phyloP scores from a whole-genome alignment of 2,113 vertebrate genomes.

The Mohoua ochrocephala region DNA sequence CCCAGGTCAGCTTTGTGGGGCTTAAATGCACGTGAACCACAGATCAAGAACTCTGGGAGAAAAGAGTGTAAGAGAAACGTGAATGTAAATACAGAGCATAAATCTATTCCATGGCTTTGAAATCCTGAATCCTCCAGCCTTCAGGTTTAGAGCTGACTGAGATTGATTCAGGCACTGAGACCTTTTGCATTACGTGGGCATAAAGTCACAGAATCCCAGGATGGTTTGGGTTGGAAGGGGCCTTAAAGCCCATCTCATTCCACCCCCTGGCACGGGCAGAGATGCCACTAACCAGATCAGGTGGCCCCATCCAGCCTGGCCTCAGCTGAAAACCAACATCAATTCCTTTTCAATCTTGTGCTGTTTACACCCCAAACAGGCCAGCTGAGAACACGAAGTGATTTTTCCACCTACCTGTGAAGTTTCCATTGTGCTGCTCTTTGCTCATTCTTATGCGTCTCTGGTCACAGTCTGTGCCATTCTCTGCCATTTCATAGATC shows the following conservation, averaged over 20 bases:
- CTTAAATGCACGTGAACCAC: neutral
- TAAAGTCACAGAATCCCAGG: neutral
- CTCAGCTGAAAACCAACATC: neutral
- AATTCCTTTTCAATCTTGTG: neutral
- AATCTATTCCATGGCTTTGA: neutral
- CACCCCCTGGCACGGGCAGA: neutral
- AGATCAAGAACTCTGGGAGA: neutral
- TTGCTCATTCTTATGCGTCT: constrained; percentile 81
- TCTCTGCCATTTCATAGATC: constrained; percentile 91
- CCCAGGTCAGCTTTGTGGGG: neutral
- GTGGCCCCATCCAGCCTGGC: neutral
- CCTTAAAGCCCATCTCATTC: neutral
- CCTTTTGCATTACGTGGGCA: neutral
- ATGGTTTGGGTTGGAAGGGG: neutral
- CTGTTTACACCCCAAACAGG: neutral
- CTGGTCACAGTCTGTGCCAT: constrained; percentile 89
- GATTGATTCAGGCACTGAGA: neutral
- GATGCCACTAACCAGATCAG: neutral
- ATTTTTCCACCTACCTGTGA: constrained; percentile 77
- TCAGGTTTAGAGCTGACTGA: neutral
- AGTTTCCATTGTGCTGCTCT: constrained; percentile 89
- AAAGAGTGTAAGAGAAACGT: neutral
- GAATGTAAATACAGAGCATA: neutral
- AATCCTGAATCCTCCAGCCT: neutral
- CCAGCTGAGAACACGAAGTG: neutral